phyloP scores from a whole-genome alignment of 2,888 invertebrate genomes.

The Sussaba pulchella region DNA sequence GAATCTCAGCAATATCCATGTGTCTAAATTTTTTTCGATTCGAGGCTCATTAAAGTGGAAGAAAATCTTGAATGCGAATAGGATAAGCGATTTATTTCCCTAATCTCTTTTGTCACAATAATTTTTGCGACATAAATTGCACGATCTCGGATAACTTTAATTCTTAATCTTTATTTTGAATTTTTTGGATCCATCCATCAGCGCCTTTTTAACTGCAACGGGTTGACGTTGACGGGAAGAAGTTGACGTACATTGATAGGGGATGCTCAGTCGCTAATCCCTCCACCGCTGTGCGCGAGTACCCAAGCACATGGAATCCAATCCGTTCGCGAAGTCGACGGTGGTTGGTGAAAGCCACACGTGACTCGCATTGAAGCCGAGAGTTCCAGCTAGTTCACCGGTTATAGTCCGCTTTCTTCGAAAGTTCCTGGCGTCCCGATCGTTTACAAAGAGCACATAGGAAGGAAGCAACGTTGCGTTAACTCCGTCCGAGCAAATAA shows the following conservation, averaged over 20 bases:
- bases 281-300: neutral
- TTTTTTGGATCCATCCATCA: too few relatives aligned
- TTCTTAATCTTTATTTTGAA: too few relatives aligned
- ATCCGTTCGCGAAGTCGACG: slow-evolving; percentile 18
- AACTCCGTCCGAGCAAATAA: slow-evolving; percentile 69
- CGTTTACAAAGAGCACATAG: slow-evolving; percentile 20
- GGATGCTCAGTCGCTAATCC: slow-evolving; percentile 5
- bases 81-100: too few relatives aligned
- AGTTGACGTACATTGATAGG: neutral
- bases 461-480: slow-evolving; percentile 64
- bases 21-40: neutral
- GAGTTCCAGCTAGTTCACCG: slow-evolving; percentile 32
- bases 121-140: too few relatives aligned
- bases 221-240: neutral
- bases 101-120: too few relatives aligned
- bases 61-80: too few relatives aligned
- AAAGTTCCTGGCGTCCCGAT: slow-evolving; percentile 24
- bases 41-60: too few relatives aligned
- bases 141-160: too few relatives aligned
- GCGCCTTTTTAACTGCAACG: neutral
- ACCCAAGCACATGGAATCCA: neutral
- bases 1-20: neutral
- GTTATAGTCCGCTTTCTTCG: slow-evolving; percentile 59
- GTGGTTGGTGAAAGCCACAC: slow-evolving; percentile 46
- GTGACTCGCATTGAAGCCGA: slow-evolving; percentile 50